These are phyloP conservation scores for Melanchra persicariae DNA, from an alignment of 2,888 invertebrate species.

Conservation along the genomic window DNA sequence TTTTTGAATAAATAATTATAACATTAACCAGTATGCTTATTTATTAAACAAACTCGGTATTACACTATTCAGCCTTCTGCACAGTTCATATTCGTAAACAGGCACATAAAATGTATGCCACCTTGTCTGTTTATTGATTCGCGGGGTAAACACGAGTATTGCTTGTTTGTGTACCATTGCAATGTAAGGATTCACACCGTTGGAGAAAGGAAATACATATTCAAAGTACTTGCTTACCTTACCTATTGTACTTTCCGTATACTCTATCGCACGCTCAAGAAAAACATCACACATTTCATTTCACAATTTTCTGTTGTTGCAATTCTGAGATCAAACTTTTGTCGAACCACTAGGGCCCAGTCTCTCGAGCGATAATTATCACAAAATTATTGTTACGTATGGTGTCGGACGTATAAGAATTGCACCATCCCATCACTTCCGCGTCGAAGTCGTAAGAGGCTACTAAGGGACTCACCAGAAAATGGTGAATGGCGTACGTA, in stretches of 20 bases:
- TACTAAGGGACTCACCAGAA: too few species aligned
- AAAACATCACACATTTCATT: background rate
- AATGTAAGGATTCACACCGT: slow-evolving; percentile 29
- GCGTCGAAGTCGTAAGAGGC: too few species aligned
- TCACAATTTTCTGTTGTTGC: background rate
- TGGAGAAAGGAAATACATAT: slow-evolving; percentile 14
- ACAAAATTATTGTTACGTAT: background rate
- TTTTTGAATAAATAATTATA: too few species aligned
- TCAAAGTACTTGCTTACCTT: slow-evolving; percentile 8
- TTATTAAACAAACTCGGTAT: too few species aligned
- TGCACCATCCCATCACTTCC: too few species aligned
- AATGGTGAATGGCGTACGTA: too few species aligned
- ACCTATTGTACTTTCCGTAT: background rate
- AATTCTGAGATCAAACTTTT: background rate
- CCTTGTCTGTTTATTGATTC: slow-evolving; percentile 34
- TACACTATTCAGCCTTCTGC: too few species aligned
- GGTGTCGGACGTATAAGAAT: too few species aligned
- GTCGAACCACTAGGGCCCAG: background rate
- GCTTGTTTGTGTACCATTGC: slow-evolving; percentile 13
- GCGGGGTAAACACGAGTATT: slow-evolving; percentile 33
- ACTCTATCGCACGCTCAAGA: background rate
- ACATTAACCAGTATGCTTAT: too few species aligned
- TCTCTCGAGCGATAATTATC: background rate
- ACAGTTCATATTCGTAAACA: slow-evolving; percentile 16
- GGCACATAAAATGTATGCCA: slow-evolving; percentile 1